These are phyloP conservation scores for Aphelenchoides besseyi DNA, from an alignment of 1,140 invertebrate species.

Conservation along the genomic window DNA sequence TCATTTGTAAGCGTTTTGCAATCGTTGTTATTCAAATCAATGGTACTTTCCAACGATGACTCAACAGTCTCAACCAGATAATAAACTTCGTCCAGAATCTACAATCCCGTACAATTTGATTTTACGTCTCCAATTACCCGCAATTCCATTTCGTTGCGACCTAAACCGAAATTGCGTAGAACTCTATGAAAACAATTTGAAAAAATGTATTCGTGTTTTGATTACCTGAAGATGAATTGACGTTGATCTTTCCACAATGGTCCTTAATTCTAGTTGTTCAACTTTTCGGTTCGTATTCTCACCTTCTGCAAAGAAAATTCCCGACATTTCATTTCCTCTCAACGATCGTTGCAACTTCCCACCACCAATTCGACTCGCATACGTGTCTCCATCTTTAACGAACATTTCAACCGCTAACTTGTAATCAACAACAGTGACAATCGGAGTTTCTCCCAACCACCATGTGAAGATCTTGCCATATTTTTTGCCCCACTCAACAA, in stretches of 20 bases:
- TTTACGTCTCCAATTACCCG: too few relatives aligned
- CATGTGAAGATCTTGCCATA: conserved; percentile 23
- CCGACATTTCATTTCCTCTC: neutral
- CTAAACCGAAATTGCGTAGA: neutral
- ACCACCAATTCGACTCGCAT: neutral
- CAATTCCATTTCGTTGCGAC: neutral
- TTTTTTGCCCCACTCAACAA: conserved; percentile 14
- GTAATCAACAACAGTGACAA: conserved; percentile 11
- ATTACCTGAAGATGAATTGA: neutral
- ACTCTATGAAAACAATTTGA: too few relatives aligned
- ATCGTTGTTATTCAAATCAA: neutral
- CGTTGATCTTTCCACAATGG: neutral
- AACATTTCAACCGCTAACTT: neutral
- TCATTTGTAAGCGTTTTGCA: too few relatives aligned
- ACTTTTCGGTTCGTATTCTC: too few relatives aligned
- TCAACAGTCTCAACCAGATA: neutral
- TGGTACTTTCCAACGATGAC: neutral
- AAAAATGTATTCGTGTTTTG: too few relatives aligned
- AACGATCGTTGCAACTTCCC: neutral
- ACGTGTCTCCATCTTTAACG: conserved; percentile 10
- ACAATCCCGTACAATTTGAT: too few relatives aligned
- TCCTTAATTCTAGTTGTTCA: too few relatives aligned
- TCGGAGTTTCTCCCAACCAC: conserved; percentile 15
- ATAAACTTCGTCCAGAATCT: neutral
- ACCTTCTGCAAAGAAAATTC: neutral